phyloP scores from a whole-genome alignment of 2,113 vertebrate genomes.

The Gracilinanus agilis region DNA sequence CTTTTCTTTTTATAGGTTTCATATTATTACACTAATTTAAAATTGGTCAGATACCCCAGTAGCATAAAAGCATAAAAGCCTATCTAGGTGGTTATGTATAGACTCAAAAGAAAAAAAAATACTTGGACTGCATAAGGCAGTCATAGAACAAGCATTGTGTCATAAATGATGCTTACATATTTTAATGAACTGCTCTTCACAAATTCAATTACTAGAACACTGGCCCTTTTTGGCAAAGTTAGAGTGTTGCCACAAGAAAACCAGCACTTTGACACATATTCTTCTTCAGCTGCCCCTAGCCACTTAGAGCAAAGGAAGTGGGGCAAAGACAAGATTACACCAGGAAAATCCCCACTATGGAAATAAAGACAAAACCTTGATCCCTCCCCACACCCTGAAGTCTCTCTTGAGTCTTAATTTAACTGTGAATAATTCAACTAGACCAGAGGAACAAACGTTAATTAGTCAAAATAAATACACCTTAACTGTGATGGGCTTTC shows the following conservation, averaged over 20 bases:
- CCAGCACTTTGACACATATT: not conserved
- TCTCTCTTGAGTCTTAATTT: not conserved
- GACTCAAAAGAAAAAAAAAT: not conserved
- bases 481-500: not conserved
- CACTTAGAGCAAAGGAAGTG: not conserved
- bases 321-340: not conserved
- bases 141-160: not conserved
- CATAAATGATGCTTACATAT: not conserved
- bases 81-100: not conserved
- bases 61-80: not conserved
- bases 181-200: not conserved
- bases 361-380: not conserved
- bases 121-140: not conserved
- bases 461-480: not conserved
- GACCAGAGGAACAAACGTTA: not conserved
- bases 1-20: not conserved
- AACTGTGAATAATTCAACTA: not conserved
- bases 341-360: not conserved
- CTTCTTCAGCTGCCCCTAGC: not conserved
- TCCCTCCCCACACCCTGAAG: not conserved
- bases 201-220: not conserved
- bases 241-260: not conserved
- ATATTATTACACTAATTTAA: not conserved
- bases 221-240: not conserved
- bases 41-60: not conserved